These are phyloP conservation scores for Micoletzkya japonica DNA, from an alignment of 2,888 invertebrate genomes.

Conservation along the genomic window DNA sequence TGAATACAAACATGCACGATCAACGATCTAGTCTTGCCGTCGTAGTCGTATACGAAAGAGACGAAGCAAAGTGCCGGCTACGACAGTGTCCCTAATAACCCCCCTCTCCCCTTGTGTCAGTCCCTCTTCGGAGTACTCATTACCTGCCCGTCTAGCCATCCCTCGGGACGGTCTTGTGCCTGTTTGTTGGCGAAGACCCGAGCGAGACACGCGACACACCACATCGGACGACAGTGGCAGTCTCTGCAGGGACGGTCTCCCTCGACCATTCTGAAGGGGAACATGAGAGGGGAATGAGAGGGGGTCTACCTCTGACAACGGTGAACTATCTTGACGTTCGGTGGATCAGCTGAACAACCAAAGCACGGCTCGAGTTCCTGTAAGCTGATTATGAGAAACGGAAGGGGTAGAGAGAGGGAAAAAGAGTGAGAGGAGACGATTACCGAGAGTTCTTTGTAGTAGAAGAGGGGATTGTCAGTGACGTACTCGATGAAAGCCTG, in stretches of 20 bases:
- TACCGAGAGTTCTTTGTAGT: slow-evolving; percentile 2
- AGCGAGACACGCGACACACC: slow-evolving; percentile 64
- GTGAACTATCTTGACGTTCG: slow-evolving; percentile 66
- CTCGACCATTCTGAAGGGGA: slow-evolving; percentile 4
- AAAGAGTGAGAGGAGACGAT: slow-evolving; percentile 67
- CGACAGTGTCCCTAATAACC: too few species aligned
- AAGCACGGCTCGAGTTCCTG: slow-evolving; percentile 35
- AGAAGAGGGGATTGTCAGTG: slow-evolving; percentile 6
- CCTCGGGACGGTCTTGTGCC: slow-evolving; percentile 63
- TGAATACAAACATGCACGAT: too few species aligned
- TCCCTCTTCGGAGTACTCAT: too few species aligned
- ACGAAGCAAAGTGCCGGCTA: too few species aligned
- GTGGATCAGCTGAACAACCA: slow-evolving; percentile 32
- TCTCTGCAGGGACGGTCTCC: slow-evolving; percentile 52
- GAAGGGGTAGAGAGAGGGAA: not conserved
- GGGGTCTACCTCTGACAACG: slow-evolving; percentile 15
- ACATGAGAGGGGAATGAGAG: not conserved
- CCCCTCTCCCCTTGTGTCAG: too few species aligned
- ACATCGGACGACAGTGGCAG: slow-evolving; percentile 67
- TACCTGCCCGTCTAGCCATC: slow-evolving; percentile 65
- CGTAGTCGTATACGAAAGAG: too few species aligned
- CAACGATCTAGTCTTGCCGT: too few species aligned
- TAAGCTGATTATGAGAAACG: not conserved
- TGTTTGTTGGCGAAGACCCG: slow-evolving; percentile 67
- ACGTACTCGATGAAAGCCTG: slow-evolving; percentile 24